Evolutionary conservation across 2,113 vertebrate species (phyloP).

Genomic region (Takifugu bimaculatus): DNA sequence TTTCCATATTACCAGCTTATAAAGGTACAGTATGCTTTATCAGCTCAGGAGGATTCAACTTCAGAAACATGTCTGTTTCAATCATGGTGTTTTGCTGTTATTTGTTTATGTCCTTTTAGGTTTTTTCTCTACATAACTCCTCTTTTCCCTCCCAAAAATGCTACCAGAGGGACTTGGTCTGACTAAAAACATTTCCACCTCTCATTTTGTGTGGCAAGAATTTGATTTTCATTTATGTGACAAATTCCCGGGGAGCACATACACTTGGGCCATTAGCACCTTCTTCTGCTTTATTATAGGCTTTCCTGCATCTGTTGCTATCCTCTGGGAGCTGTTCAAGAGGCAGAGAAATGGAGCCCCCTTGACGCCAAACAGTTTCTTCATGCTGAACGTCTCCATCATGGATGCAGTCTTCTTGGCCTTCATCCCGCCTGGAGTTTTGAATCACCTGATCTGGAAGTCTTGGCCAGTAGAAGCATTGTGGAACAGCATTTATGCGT

Average conservation of each 20-base stretch:
- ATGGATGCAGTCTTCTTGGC: conserved; percentile 53
- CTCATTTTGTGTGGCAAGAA: background rate
- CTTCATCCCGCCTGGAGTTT: conserved; percentile 8
- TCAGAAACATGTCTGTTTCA: too few relatives aligned
- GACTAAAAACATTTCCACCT: conserved; percentile 6
- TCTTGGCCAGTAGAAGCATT: rapidly evolving
- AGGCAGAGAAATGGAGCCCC: conserved; percentile 10
- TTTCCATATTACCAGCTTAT: too few relatives aligned
- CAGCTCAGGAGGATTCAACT: too few relatives aligned
- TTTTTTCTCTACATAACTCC: too few relatives aligned
- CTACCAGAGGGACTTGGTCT: background rate
- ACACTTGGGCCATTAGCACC: conserved; percentile 9
- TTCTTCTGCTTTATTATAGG: conserved; percentile 13
- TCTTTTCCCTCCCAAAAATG: conserved; percentile 1
- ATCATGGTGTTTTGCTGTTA: too few relatives aligned
- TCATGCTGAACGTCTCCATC: conserved; percentile 39
- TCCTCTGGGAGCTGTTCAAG: conserved; percentile 50
- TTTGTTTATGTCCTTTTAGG: too few relatives aligned
- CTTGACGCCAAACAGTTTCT: conserved; percentile 37
- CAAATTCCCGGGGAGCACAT: rapidly evolving
- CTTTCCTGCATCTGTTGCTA: conserved; percentile 34
- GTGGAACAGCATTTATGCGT: background rate
- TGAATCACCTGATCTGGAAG: conserved; percentile 4
- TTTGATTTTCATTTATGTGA: background rate
- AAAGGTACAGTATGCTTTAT: too few relatives aligned